phyloP scores from a whole-genome alignment of 2,888 invertebrate species.

The Dicyrtoma fusca region DNA sequence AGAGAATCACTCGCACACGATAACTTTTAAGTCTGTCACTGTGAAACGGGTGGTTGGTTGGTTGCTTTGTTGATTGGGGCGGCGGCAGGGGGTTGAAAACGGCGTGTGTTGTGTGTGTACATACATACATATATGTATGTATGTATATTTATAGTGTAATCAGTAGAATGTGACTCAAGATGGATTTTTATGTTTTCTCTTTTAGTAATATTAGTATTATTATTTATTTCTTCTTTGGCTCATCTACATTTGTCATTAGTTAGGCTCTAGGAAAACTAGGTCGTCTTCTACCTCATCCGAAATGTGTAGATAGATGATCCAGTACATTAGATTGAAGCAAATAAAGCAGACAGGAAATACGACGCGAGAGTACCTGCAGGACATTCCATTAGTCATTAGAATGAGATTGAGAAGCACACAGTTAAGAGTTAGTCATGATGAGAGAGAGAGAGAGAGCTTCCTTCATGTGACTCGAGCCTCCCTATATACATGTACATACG shows the following conservation, averaged over 20 bases:
- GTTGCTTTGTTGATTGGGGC: no score
- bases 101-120: neutral
- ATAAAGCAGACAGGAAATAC: slow-evolving; percentile 98
- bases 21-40: no score
- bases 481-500: neutral
- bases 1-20: no score
- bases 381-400: slow-evolving; percentile 30
- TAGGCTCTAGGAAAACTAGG: slow-evolving; percentile 73
- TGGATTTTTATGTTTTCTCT: neutral
- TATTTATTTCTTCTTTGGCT: slow-evolving; percentile 9
- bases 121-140: no score
- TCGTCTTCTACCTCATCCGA: slow-evolving; percentile 94
- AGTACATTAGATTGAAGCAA: slow-evolving; percentile 98
- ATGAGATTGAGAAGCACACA: slow-evolving; percentile 1
- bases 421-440: neutral
- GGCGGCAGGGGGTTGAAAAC: no score
- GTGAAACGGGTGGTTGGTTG: no score
- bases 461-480: slow-evolving; percentile 3
- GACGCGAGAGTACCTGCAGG: slow-evolving; percentile 79
- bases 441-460: neutral
- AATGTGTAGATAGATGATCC: slow-evolving; percentile 95
- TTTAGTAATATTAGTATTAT: slow-evolving; percentile 10
- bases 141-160: slow-evolving; percentile 8
- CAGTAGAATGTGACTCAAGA: neutral
- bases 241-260: slow-evolving; percentile 16